Evolutionary conservation across 2,888 invertebrate genomes (phyloP).

Genomic region (Oxytorus armatus): DNA sequence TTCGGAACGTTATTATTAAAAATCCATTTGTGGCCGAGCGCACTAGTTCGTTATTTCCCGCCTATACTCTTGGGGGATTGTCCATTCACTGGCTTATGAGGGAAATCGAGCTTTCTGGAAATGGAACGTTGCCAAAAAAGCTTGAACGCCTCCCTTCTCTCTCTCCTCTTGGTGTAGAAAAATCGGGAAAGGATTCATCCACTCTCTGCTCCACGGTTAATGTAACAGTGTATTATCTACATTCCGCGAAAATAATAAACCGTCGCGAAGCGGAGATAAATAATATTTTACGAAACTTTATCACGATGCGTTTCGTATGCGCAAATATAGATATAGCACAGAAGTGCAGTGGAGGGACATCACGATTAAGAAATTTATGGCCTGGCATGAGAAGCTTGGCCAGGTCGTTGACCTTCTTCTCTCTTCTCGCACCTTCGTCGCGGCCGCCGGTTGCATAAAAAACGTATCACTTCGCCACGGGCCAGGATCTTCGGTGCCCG

Average conservation of each 20-base stretch:
- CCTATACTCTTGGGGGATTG: slow-evolving; percentile 54
- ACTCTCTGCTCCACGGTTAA: slow-evolving; percentile 27
- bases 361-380: slow-evolving; percentile 66
- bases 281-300: slow-evolving; percentile 60
- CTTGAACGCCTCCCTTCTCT: slow-evolving; percentile 1
- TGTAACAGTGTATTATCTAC: slow-evolving; percentile 50
- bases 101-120: slow-evolving; percentile 57
- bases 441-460: slow-evolving; percentile 56
- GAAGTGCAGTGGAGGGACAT: slow-evolving; percentile 39
- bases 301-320: slow-evolving; percentile 48
- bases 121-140: slow-evolving; percentile 67
- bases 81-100: slow-evolving; percentile 47
- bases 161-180: slow-evolving; percentile 21
- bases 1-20: slow-evolving; percentile 70
- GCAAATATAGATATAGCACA: slow-evolving; percentile 29
- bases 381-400: slow-evolving; percentile 52
- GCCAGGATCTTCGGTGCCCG: slow-evolving; percentile 68
- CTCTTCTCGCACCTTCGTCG: slow-evolving; percentile 57
- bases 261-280: slow-evolving; percentile 43
- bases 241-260: slow-evolving; percentile 42
- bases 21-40: slow-evolving; percentile 69
- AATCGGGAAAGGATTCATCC: slow-evolving; percentile 52
- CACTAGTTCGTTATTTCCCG: slow-evolving; percentile 64
- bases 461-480: slow-evolving; percentile 71
- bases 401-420: slow-evolving; percentile 61